Evolutionary conservation across 2,113 vertebrate genomes (phyloP).

Genomic region (Phylloscopus trochiloides): DNA sequence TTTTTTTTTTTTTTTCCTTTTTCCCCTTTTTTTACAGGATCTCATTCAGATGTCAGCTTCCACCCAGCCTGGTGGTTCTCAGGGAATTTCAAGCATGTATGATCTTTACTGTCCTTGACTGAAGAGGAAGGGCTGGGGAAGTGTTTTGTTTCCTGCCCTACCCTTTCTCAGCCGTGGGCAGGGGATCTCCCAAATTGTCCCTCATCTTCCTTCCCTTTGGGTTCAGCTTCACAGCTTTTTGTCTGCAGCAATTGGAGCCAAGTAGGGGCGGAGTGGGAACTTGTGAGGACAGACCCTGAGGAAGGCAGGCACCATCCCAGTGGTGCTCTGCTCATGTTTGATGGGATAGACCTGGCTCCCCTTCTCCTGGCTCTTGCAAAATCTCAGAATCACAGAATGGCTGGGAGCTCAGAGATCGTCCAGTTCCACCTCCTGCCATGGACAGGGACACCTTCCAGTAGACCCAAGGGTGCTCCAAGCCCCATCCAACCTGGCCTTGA

Average conservation of each 20-base stretch:
- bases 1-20: not conserved
- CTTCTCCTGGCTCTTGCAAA: not conserved
- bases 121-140: not conserved
- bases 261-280: not conserved
- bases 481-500: accelerated
- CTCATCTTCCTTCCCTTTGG: not conserved
- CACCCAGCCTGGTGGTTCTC: not conserved
- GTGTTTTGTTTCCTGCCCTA: not conserved
- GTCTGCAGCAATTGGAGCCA: not conserved
- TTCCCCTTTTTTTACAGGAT: not conserved
- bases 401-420: not conserved
- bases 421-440: not conserved
- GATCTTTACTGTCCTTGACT: not conserved
- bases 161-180: not conserved
- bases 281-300: not conserved
- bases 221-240: not conserved
- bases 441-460: not conserved
- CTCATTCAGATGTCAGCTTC: not conserved
- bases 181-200: not conserved
- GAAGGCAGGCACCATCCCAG: not conserved
- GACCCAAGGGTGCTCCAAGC: accelerated
- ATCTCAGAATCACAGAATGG: not conserved
- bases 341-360: not conserved
- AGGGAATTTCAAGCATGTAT: not conserved
- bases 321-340: not conserved